Base-by-base conservation (phyloP, 1,140 invertebrate genomes). In the Ephestia elutella region DNA sequence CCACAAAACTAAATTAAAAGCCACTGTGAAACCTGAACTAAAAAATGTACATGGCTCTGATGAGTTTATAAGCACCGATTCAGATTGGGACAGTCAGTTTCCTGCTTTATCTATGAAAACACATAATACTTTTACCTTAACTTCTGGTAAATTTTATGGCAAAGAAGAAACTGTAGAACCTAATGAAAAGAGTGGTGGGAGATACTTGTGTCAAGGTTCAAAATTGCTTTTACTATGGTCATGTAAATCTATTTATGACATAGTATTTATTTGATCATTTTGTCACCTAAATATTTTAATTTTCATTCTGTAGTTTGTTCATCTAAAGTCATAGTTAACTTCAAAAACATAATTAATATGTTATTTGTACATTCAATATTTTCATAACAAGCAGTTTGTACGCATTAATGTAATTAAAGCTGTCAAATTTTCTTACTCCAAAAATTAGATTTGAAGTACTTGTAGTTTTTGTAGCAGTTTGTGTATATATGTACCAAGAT, bases 51-150 rank as follows among this genome's bases (percentile, higher is more conserved):
- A 78, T 58, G 75, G 72, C 49, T 81, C 79, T 57, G 79, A 86
- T 66, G 83, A 86, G 59, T 78, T 82, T 54, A 76, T 83, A 56
- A 83, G 71, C 58, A 78, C 77, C 21, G 78, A 85, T 63, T 85
- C 80, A 7, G 82, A 86, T 63, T 87, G 83, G 82, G 82, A 87
- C 53, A 80, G 61, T 49, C 78, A 85, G 59, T 87, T 86, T 68
- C 85, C 85, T 32, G 83, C 82, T 57, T 59, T 87, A 53, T 75
- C 73, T 65, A 71, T 71, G 56, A 85, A 86, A 79, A 73, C 78
- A 21, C 80, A 86, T 70, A 88, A 78, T 64, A 83, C 83, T 18
- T 86, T 84, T 61, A 87, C 85, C 20, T 59, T 86, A 44, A 78
- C 73, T 48, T 84, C 76, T 67, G 72, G 66, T 49, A 80, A 76